Base-by-base conservation (phyloP, 1,140 invertebrate species). In the Drosophila micromelanica region DNA sequence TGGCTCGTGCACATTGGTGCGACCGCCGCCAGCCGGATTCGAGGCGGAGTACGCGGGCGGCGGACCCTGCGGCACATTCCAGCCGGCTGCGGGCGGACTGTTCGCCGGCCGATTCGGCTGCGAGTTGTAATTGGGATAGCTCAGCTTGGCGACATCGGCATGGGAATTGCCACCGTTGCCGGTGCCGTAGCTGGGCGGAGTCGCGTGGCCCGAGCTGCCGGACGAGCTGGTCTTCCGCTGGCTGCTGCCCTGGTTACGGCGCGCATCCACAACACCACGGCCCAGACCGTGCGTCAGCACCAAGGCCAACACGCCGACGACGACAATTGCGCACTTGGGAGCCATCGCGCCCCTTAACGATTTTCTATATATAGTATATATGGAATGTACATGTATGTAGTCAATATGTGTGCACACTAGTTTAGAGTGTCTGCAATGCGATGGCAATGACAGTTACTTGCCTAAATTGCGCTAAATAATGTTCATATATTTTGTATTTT, bases 121-220 rank as follows among this genome's bases (percentile, higher is more conserved):
- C 0, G 91, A 75, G 23, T 92, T 92, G 43, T 92, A 91, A 32
- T 89, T 91, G 12, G 91, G 62, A 67, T 92, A 92, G 52, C 91
- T 92, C 5, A 92, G 35, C 51, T 92, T 92, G 46, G 90, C 80
- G 11, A 71, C 72, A 73, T 92, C 91, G 0, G 81, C 73, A 48
- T 92, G 90, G 1, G 90, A 91, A 42, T 91, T 90, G 52, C 77
- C 49, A 6, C 60, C 77, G n/a, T 32, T 67, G 23, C 60, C 68
- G 3, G 70, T 76, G 2, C 51, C 75, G 45, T 90, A 82, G 42
- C 78, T 79, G 9, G 90, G 80, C 61, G 78, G 90, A 38, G 90
- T 91, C 49, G 89, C 90, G 55, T 89, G 86, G 20, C 85, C 75
- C 12, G 77, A 79, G 40, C 80, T 94, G 92, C 90, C 49, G 30